phyloP scores from a whole-genome alignment of 2,888 invertebrate genomes.

The Salticus scenicus region DNA sequence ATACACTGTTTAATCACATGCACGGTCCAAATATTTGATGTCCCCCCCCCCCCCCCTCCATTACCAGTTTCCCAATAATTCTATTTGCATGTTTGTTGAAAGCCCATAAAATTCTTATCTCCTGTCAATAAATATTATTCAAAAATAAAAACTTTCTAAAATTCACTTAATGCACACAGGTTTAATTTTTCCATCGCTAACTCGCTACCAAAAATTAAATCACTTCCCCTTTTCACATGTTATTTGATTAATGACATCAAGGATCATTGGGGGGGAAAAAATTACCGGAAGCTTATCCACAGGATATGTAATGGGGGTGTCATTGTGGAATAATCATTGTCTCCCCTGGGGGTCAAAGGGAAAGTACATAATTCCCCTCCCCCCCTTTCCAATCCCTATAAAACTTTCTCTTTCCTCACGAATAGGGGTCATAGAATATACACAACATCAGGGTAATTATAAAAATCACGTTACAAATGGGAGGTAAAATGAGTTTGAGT shows the following conservation, averaged over 20 bases:
- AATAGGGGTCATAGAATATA: slow-evolving; percentile 1
- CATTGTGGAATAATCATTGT: slow-evolving; percentile 12
- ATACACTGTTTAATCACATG: too few species aligned
- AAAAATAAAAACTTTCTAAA: too few species aligned
- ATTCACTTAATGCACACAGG: too few species aligned
- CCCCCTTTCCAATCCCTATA: not conserved
- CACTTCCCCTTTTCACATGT: not conserved
- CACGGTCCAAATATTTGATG: too few species aligned
- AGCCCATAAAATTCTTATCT: too few species aligned
- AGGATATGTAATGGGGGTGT: slow-evolving; percentile 17
- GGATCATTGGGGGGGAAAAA: not conserved
- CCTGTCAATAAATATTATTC: too few species aligned
- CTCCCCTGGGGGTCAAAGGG: not conserved
- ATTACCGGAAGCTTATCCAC: slow-evolving; percentile 7
- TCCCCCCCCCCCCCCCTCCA: too few species aligned
- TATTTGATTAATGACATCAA: slow-evolving; percentile 12
- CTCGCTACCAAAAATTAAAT: not conserved
- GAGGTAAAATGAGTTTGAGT: slow-evolving; percentile 36
- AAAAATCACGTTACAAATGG: slow-evolving; percentile 55
- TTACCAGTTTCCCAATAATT: too few species aligned
- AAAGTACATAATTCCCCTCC: not conserved
- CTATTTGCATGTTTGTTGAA: too few species aligned
- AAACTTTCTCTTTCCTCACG: not conserved
- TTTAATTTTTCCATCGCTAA: not conserved
- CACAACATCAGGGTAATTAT: slow-evolving; percentile 40